phyloP scores from a whole-genome alignment of 2,113 vertebrate genomes.

The Camelus bactrianus region DNA sequence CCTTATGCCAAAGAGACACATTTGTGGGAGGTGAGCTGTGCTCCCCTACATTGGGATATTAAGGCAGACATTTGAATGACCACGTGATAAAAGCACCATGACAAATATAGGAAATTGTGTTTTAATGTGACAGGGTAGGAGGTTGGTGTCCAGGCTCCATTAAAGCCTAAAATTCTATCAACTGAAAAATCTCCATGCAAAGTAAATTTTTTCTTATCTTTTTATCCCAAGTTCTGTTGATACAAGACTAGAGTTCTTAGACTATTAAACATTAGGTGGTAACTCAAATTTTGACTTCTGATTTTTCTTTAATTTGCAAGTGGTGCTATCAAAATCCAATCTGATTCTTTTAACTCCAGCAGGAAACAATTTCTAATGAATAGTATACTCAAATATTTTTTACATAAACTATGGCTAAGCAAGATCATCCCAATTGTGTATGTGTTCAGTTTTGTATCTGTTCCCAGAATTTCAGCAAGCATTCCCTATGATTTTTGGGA shows the following conservation, averaged over 20 bases:
- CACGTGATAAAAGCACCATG: background rate
- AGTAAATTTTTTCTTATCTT: background rate
- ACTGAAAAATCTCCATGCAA: background rate
- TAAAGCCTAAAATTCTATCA: background rate
- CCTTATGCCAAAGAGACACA: too few relatives aligned
- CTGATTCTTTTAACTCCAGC: background rate
- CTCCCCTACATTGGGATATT: background rate
- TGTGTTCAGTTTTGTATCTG: background rate
- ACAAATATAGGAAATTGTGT: background rate
- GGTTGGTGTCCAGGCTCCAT: background rate
- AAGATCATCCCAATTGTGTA: background rate
- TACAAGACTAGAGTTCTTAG: background rate
- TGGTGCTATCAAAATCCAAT: background rate
- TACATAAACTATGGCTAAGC: background rate
- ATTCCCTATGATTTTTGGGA: conserved; percentile 28
- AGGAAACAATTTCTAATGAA: background rate
- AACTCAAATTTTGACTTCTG: background rate
- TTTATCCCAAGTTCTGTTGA: background rate
- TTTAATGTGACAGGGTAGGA: background rate
- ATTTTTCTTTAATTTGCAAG: background rate
- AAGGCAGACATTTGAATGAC: background rate
- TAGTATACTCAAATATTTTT: background rate
- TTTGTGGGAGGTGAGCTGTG: too few relatives aligned
- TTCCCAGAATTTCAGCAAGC: conserved; percentile 60
- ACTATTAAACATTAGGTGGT: conserved; percentile 4